These are phyloP conservation scores for Habrosyne pyritoides DNA, from an alignment of 2,888 invertebrate species.

Conservation along the genomic window DNA sequence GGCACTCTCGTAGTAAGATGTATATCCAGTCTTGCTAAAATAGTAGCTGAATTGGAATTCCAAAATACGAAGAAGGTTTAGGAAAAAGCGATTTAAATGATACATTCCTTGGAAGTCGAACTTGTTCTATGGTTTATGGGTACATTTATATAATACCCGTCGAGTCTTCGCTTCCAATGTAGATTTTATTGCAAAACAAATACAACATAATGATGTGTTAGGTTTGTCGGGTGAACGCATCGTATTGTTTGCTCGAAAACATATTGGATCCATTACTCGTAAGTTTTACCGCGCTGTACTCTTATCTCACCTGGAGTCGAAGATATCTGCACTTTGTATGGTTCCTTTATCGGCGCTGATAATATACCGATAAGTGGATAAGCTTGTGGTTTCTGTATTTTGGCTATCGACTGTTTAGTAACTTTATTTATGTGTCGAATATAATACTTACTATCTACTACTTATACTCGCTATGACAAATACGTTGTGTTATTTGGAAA, in stretches of 20 bases:
- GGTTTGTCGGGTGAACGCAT: background rate
- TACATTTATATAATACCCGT: background rate
- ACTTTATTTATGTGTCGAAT: conserved; percentile 5
- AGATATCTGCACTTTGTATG: conserved; percentile 49
- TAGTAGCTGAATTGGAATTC: too few species aligned
- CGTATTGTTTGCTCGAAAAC: conserved; percentile 2
- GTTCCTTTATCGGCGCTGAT: conserved; percentile 54
- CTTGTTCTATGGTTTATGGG: background rate
- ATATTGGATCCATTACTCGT: conserved; percentile 5
- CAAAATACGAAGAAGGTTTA: too few species aligned
- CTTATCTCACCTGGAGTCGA: conserved; percentile 45
- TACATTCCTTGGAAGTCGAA: background rate
- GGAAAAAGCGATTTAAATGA: background rate
- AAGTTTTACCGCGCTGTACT: conserved; percentile 15
- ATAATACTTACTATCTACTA: background rate
- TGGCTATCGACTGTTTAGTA: conserved; percentile 40
- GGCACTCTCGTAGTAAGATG: too few species aligned
- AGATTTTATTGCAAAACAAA: conserved; percentile 3
- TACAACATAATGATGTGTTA: background rate
- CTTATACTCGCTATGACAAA: background rate
- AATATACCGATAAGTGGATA: conserved; percentile 49
- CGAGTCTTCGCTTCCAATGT: background rate
- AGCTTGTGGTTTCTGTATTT: conserved; percentile 38
- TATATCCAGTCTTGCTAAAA: too few species aligned
- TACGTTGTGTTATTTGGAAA: background rate